phyloP scores from a whole-genome alignment of 1,140 invertebrate species.

The Diplogasteroides magnus region DNA sequence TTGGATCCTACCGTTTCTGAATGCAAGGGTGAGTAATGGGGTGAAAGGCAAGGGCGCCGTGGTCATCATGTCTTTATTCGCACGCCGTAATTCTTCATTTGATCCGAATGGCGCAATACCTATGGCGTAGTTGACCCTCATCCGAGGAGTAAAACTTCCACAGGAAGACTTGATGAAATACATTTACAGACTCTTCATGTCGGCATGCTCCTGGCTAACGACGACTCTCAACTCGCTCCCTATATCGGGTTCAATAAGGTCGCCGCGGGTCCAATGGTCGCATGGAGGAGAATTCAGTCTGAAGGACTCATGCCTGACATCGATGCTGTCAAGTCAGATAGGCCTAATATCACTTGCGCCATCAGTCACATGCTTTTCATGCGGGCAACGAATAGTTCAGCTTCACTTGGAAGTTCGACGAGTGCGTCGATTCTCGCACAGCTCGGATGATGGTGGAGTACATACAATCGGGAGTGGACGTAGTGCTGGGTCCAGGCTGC shows the following conservation, averaged over 20 bases:
- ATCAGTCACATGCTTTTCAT: too few species aligned
- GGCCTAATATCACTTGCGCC: too few species aligned
- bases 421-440: constrained; percentile 11
- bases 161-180: too few species aligned
- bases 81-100: too few species aligned
- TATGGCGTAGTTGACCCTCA: too few species aligned
- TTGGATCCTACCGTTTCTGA: too few species aligned
- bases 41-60: too few species aligned
- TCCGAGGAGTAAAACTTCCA: too few species aligned
- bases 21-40: too few species aligned
- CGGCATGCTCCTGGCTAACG: not conserved
- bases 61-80: too few species aligned
- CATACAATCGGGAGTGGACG: not conserved
- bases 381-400: too few species aligned
- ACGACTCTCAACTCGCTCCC: not conserved
- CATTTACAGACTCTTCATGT: not conserved
- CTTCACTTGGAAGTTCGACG: constrained; percentile 12
- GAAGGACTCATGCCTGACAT: not conserved
- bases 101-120: too few species aligned
- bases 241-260: not conserved
- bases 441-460: constrained; percentile 15
- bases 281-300: not conserved
- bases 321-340: not conserved
- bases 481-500: constrained; percentile 21
- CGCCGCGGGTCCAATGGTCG: not conserved